phyloP scores from a whole-genome alignment of 2,113 vertebrate genomes.

The Gadus macrocephalus region DNA sequence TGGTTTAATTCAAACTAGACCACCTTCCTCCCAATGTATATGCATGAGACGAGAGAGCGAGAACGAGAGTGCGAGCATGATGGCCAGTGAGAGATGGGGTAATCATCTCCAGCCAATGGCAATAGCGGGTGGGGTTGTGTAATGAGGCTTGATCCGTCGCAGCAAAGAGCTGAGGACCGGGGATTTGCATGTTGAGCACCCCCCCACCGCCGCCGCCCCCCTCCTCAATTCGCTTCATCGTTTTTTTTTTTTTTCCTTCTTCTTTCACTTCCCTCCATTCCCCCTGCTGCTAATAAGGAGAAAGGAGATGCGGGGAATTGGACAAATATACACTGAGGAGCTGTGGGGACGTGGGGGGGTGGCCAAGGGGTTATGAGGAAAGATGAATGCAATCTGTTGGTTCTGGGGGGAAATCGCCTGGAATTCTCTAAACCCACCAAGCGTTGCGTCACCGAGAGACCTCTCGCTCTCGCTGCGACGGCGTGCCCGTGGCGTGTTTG shows the following conservation, averaged over 20 bases:
- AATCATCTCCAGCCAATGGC: constrained; percentile 67
- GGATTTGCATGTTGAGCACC: constrained; percentile 69
- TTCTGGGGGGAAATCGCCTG: constrained; percentile 25
- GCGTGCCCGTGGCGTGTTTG: constrained; percentile 5
- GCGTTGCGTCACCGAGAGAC: constrained; percentile 42
- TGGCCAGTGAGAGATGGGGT: constrained; percentile 20
- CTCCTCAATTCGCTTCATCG: neutral
- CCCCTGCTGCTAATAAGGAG: constrained; percentile 48
- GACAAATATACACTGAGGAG: constrained; percentile 49
- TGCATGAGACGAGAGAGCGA: constrained; percentile 11
- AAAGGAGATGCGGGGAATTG: constrained; percentile 33
- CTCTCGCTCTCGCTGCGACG: constrained; percentile 39
- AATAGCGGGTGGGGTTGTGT: constrained; percentile 67
- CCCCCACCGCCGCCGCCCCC: constrained; percentile 13
- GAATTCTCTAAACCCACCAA: constrained; percentile 63
- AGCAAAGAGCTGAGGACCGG: constrained; percentile 66
- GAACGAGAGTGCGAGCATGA: constrained; percentile 18
- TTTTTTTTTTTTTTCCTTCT: constrained; percentile 35
- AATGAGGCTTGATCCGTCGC: constrained; percentile 76
- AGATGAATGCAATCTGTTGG: constrained; percentile 64
- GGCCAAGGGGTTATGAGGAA: constrained; percentile 40
- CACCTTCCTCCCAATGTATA: constrained; percentile 30
- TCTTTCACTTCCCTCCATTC: constrained; percentile 54
- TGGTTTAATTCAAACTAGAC: constrained; percentile 24
- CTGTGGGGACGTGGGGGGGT: neutral